Percentiles rank a stretch among this genome's conserved stretches.
Conservation (phyloP, 1,140 invertebrate species). For the Augochlora pura region DNA sequence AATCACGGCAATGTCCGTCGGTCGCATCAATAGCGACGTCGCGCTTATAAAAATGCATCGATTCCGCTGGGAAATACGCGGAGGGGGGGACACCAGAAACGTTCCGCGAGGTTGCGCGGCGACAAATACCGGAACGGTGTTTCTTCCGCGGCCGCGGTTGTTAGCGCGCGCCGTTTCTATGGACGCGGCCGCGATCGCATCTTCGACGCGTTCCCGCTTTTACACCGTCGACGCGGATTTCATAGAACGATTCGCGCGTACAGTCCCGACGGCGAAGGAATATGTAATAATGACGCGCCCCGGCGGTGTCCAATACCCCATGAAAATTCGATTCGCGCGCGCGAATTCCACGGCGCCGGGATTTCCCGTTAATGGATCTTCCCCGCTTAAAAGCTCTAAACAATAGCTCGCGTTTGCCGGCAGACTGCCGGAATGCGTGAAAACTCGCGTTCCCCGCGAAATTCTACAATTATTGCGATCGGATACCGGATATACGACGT, state of each 20-base stretch:
- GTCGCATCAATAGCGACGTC: neutral
- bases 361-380: neutral
- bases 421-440: too few relatives aligned
- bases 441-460: too few relatives aligned
- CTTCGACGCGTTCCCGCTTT: conserved; percentile 1
- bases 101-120: neutral
- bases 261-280: neutral
- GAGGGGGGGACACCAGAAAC: neutral
- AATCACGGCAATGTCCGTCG: neutral
- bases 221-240: neutral
- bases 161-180: neutral
- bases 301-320: neutral
- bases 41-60: conserved; percentile 20
- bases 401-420: too few relatives aligned
- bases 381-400: too few relatives aligned
- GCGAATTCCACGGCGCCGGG: neutral
- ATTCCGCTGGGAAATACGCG: neutral
- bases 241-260: neutral
- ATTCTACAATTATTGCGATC: too few relatives aligned
- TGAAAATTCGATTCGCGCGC: neutral
- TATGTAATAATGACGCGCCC: neutral
- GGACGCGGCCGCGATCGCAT: conserved; percentile 17
- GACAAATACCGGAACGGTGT: neutral
- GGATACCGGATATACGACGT: too few relatives aligned
- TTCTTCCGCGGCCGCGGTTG: neutral